Conservation (phyloP, 2,113 vertebrate genomes). For the Paedocypris sp. region DNA sequence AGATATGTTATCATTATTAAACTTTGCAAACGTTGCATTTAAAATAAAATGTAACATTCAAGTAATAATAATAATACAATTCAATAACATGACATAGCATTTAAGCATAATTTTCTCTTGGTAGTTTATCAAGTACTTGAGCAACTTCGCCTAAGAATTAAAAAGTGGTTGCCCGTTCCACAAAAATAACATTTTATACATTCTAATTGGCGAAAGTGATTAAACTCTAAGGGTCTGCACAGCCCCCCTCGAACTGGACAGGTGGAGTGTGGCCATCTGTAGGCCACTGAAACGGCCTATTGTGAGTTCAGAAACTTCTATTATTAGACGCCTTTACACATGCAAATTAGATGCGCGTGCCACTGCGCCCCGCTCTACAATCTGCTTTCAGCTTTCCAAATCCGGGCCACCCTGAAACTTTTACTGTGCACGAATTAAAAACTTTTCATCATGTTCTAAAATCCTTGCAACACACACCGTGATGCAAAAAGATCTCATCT, state of each 20-base stretch:
- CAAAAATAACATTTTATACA: too few species aligned
- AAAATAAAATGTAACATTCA: too few species aligned
- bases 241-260: conserved; percentile 37
- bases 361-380: conserved; percentile 50
- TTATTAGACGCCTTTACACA: conserved; percentile 57
- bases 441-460: neutral
- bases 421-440: neutral
- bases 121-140: too few species aligned
- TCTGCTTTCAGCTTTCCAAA: conserved; percentile 41
- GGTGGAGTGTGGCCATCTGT: conserved; percentile 65
- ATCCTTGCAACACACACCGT: neutral
- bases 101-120: too few species aligned
- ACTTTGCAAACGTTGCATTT: too few species aligned
- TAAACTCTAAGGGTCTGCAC: neutral
- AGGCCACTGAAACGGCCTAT: conserved; percentile 48
- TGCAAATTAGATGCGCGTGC: conserved; percentile 66
- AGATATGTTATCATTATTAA: too few species aligned
- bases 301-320: conserved; percentile 54
- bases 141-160: too few species aligned
- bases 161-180: too few species aligned
- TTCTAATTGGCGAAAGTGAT: conserved; percentile 5
- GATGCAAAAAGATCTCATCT: neutral
- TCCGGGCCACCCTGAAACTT: conserved; percentile 10
- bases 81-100: too few species aligned
- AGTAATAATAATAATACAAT: too few species aligned